A percentile compares a stretch with the other conserved stretches of the same genome.
Evolutionary conservation across 92 coral and sea anemone species (phyloP).

Genomic region (Virgularia gustaviana): DNA sequence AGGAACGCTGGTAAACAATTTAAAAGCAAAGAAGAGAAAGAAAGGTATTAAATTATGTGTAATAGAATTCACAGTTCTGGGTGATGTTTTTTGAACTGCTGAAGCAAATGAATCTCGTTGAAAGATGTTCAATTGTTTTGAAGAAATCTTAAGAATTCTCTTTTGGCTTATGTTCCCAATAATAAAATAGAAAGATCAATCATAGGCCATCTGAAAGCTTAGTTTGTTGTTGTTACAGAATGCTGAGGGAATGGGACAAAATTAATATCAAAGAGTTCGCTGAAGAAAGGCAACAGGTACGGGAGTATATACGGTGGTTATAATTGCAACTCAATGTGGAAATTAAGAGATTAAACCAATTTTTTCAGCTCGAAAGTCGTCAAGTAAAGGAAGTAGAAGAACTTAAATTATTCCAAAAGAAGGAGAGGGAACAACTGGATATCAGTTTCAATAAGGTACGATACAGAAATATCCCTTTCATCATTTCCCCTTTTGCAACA

Average conservation of each 20-base stretch:
- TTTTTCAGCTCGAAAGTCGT: conserved; percentile 63
- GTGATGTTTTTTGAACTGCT: neutral
- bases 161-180: conserved; percentile 5
- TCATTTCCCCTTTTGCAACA: too few relatives aligned
- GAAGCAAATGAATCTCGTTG: too few relatives aligned
- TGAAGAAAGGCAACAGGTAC: conserved; percentile 78
- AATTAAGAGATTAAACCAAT: neutral
- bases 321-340: too few relatives aligned
- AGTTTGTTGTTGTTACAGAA: conserved; percentile 53
- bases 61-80: neutral
- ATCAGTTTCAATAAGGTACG: conserved; percentile 68
- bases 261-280: conserved; percentile 71
- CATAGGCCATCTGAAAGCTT: neutral
- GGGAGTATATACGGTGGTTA: too few relatives aligned
- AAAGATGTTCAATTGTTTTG: neutral
- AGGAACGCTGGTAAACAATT: conserved; percentile 58
- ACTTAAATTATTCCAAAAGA: conserved; percentile 67
- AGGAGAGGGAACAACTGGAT: conserved; percentile 75
- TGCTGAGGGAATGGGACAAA: conserved; percentile 70
- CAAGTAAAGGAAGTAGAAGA: conserved; percentile 83
- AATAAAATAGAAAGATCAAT: neutral
- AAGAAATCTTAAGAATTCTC: neutral
- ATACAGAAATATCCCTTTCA: too few relatives aligned
- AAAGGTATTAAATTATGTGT: too few relatives aligned
- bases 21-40: conserved; percentile 83